Percentiles rank a stretch among this genome's conserved stretches.
Conservation (phyloP, 2,888 invertebrate species). For the Hemaris fuciformis region DNA sequence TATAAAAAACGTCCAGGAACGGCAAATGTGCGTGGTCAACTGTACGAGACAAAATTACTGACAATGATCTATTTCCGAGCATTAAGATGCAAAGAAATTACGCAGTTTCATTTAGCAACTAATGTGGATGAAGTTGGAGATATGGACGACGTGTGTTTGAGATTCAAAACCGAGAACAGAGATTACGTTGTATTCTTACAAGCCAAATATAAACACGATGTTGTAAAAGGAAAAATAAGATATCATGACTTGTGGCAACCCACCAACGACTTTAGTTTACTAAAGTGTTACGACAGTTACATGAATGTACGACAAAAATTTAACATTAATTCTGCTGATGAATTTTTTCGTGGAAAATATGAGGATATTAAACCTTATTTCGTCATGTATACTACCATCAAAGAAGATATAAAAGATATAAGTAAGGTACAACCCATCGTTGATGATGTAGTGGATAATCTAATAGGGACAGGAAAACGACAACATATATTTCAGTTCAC, state of each 20-base stretch:
- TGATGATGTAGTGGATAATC: not conserved
- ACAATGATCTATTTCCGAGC: not conserved
- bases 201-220: conserved; percentile 17
- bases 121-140: conserved; percentile 17
- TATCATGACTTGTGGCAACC: not conserved
- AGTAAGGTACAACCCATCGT: not conserved
- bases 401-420: not conserved
- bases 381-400: conserved; percentile 1
- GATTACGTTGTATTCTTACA: conserved; percentile 16
- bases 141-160: conserved; percentile 17
- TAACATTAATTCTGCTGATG: not conserved
- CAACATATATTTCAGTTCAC: not conserved
- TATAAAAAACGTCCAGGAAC: conserved; percentile 6
- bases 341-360: not conserved
- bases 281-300: not conserved
- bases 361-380: conserved; percentile 8
- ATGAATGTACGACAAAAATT: not conserved
- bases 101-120: conserved; percentile 17
- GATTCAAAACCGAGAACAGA: conserved; percentile 9
- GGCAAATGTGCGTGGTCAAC: conserved; percentile 9
- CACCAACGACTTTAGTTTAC: not conserved
- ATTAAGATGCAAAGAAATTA: conserved; percentile 1
- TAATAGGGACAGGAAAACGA: not conserved
- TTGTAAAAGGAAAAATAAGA: not conserved
- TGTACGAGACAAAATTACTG: conserved; percentile 5